phyloP scores from a whole-genome alignment of 2,113 vertebrate genomes.

The Xiphorhynchus elegans region DNA sequence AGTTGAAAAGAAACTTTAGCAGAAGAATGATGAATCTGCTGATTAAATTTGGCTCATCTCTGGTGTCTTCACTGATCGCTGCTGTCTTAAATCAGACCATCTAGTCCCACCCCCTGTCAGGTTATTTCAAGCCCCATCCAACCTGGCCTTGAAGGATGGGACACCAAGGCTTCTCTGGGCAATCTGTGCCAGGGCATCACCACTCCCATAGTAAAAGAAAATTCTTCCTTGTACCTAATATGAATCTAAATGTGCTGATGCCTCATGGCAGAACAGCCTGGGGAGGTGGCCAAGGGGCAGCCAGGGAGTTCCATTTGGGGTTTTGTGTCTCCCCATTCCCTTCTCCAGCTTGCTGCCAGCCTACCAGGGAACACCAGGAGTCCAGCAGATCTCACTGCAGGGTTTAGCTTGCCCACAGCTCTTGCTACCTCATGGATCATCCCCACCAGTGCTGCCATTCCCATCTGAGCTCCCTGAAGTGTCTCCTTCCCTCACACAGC shows the following conservation, averaged over 20 bases:
- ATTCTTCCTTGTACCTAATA: background rate
- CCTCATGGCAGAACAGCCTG: background rate
- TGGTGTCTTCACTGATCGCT: accelerated
- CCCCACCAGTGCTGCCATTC: background rate
- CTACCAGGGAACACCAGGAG: background rate
- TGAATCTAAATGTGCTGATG: background rate
- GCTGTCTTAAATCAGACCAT: background rate
- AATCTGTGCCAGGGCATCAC: background rate
- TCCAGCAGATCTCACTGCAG: background rate
- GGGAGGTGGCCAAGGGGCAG: background rate
- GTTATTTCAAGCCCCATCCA: background rate
- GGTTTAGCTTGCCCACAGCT: background rate
- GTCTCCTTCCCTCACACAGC: background rate
- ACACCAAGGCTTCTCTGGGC: background rate
- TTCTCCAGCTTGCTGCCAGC: background rate
- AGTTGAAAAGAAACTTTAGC: background rate
- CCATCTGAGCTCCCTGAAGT: background rate
- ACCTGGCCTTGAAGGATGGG: background rate
- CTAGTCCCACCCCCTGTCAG: background rate
- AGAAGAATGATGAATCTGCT: background rate
- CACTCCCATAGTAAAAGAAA: background rate
- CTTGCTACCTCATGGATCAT: background rate
- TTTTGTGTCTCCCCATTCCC: background rate
- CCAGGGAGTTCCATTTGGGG: background rate
- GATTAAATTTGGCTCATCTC: accelerated